Conservation (phyloP, 1,140 invertebrate genomes). For the Achroia grisella region DNA sequence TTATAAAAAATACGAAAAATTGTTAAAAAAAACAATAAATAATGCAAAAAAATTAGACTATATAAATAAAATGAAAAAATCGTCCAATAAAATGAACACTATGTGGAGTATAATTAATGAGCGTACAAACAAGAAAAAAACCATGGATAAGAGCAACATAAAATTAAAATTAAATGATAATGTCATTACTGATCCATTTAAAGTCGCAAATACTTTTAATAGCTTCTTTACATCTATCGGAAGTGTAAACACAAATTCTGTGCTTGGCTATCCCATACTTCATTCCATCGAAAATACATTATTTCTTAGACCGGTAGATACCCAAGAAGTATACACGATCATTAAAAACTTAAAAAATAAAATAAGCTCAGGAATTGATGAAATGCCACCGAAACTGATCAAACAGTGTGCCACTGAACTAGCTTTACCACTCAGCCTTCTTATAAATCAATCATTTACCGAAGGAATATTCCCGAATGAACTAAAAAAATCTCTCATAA, state of each 20-base stretch:
- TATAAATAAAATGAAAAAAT: conserved; percentile 1
- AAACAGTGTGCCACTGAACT: conserved; percentile 3
- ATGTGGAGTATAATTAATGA: conserved; percentile 11
- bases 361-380: conserved; percentile 5
- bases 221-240: background rate
- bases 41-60: conserved; percentile 15
- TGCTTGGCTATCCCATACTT: no score
- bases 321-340: background rate
- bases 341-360: conserved; percentile 4
- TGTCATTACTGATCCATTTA: background rate
- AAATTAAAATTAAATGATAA: conserved; percentile 1
- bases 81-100: conserved; percentile 6
- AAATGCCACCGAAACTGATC: background rate
- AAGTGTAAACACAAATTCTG: background rate
- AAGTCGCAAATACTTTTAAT: background rate
- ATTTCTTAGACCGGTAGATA: background rate
- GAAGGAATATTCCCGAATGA: no score
- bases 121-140: conserved; percentile 4
- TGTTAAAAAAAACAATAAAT: conserved; percentile 8
- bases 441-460: no score
- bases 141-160: conserved; percentile 1
- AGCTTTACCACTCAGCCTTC: background rate
- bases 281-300: background rate
- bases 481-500: no score
- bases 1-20: conserved; percentile 18